Percentiles rank a stretch among this genome's conserved stretches.
Conservation (phyloP, 1,140 invertebrate genomes). For the Stegodyphus dumicola region DNA sequence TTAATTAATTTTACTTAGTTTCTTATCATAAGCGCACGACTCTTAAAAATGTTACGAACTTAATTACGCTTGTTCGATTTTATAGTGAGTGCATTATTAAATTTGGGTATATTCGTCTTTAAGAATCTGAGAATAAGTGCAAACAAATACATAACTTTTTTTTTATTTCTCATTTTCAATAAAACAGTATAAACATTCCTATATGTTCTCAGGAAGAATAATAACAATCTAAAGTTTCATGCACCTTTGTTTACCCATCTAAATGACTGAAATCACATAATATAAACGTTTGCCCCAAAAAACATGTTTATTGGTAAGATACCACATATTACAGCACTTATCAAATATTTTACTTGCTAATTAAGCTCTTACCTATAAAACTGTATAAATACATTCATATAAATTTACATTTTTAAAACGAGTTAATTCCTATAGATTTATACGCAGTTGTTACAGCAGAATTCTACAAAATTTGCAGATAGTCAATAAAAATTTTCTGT, state of each 20-base stretch:
- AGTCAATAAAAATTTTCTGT: background rate
- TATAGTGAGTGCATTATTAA: no score
- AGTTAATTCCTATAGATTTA: background rate
- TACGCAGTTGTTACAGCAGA: background rate
- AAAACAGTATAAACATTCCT: conserved; percentile 34
- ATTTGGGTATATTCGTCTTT: no score
- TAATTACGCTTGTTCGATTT: no score
- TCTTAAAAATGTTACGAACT: no score
- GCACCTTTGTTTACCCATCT: conserved; percentile 3
- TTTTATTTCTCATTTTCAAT: conserved; percentile 11
- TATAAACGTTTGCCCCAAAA: background rate
- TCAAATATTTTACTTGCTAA: conserved; percentile 8
- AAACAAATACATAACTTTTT: background rate
- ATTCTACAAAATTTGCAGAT: background rate
- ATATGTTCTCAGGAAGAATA: conserved; percentile 14
- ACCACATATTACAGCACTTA: conserved; percentile 11
- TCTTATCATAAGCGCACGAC: no score
- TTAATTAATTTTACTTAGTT: no score
- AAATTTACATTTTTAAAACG: background rate
- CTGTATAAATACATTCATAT: conserved; percentile 13
- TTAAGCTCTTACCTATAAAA: conserved; percentile 26
- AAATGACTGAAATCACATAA: background rate
- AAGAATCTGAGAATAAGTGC: background rate
- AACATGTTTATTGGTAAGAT: background rate
- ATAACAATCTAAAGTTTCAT: conserved; percentile 21